Evolutionary conservation across 2,888 invertebrate genomes (phyloP).

Genomic region (Luperina nickerlii): DNA sequence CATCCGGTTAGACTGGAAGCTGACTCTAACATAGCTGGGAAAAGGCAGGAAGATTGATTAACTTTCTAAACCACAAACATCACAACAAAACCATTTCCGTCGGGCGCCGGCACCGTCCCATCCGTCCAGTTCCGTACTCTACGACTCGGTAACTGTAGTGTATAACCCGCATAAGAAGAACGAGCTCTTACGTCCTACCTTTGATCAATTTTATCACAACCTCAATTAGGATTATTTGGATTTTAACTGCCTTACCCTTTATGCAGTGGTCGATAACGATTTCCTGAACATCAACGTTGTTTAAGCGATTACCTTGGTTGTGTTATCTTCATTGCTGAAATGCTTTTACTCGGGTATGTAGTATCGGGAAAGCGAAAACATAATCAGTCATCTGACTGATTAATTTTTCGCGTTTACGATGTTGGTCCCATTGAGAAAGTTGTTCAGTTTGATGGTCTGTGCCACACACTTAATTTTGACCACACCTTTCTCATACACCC

Average conservation of each 20-base stretch:
- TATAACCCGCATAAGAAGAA: slow-evolving; percentile 1
- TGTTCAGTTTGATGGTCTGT: too few species aligned
- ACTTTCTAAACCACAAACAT: background rate
- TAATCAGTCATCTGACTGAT: too few species aligned
- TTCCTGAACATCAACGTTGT: slow-evolving; percentile 34
- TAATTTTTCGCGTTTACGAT: too few species aligned
- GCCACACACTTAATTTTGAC: too few species aligned
- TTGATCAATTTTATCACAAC: slow-evolving; percentile 64
- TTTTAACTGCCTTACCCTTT: slow-evolving; percentile 40
- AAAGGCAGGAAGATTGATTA: too few species aligned
- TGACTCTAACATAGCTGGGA: too few species aligned
- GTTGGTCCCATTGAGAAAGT: too few species aligned
- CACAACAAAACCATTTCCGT: slow-evolving; percentile 3
- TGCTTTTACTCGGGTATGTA: background rate
- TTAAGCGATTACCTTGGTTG: slow-evolving; percentile 24
- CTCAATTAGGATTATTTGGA: slow-evolving; percentile 57
- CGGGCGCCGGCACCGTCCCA: slow-evolving; percentile 16
- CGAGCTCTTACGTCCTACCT: slow-evolving; percentile 37
- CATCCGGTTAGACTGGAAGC: too few species aligned
- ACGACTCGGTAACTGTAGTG: background rate
- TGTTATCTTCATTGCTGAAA: slow-evolving; percentile 19
- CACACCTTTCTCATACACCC: too few species aligned
- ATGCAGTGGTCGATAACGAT: slow-evolving; percentile 34
- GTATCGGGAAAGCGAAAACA: too few species aligned
- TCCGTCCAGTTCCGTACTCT: background rate